Evolutionary conservation across 2,113 vertebrate species (phyloP).

Genomic region (Puntigrus tetrazona): DNA sequence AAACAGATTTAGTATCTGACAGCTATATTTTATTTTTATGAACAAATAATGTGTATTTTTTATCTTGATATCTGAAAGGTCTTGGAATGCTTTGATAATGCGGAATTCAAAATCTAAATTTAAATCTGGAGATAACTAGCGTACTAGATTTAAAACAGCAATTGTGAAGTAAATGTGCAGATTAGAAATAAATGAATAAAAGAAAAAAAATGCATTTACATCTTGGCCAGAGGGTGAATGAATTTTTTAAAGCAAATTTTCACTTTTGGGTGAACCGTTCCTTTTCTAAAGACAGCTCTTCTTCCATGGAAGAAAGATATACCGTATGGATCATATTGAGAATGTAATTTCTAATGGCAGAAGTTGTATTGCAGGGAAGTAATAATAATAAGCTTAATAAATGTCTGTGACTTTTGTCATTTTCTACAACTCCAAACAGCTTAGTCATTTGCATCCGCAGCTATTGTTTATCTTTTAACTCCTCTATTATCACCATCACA

Average conservation of each 20-base stretch:
- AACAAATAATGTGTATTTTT: not conserved
- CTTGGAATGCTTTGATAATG: not conserved
- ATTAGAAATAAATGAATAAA: too few relatives aligned
- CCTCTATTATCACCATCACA: conserved; percentile 49
- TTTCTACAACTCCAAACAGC: not conserved
- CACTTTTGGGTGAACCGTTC: too few relatives aligned
- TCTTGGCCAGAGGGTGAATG: too few relatives aligned
- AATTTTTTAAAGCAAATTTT: too few relatives aligned
- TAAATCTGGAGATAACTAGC: not conserved
- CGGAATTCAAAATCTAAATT: not conserved
- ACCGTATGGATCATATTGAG: not conserved
- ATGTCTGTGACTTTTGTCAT: not conserved
- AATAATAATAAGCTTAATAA: not conserved
- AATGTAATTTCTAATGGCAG: not conserved
- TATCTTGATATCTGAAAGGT: not conserved
- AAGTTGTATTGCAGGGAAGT: not conserved
- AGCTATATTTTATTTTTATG: not conserved
- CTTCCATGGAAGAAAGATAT: not conserved
- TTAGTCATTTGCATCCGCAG: not conserved
- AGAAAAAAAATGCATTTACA: too few relatives aligned
- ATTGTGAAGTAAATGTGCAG: not conserved
- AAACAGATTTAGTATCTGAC: not conserved
- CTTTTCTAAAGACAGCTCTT: not conserved
- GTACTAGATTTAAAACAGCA: not conserved
- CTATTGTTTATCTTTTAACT: conserved; percentile 42